Percentiles rank a stretch among this genome's conserved stretches.
Evolutionary conservation across 2,888 invertebrate genomes (phyloP).

Genomic region (Tachina lurida): DNA sequence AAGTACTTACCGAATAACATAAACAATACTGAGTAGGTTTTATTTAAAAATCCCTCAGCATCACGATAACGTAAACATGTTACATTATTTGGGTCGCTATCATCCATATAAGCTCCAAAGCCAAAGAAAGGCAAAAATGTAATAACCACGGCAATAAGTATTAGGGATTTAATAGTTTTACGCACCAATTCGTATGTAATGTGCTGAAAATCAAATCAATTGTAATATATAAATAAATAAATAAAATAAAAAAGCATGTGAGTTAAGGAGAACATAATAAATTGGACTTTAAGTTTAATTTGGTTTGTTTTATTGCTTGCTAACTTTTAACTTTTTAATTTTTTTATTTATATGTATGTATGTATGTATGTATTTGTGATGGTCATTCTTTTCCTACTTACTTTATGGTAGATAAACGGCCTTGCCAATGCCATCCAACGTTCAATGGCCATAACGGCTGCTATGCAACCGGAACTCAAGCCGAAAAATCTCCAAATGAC

Average conservation of each 20-base stretch:
- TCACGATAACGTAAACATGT: conserved; percentile 89
- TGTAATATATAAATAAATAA: not conserved
- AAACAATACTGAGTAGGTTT: conserved; percentile 90
- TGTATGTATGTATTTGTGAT: not conserved
- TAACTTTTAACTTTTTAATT: not conserved
- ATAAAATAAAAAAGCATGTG: too few species aligned
- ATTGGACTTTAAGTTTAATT: not conserved
- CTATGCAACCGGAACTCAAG: conserved; percentile 93
- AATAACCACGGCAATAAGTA: conserved; percentile 87
- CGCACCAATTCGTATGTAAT: conserved; percentile 91
- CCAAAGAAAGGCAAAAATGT: conserved; percentile 90
- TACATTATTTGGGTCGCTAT: conserved; percentile 76
- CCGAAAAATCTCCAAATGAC: conserved; percentile 92
- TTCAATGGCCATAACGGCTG: conserved; percentile 94
- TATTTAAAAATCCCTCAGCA: conserved; percentile 86
- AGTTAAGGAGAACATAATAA: not conserved
- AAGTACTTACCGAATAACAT: conserved; percentile 87
- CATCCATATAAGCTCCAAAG: conserved; percentile 89
- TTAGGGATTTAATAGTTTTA: conserved; percentile 87
- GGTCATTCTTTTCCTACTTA: conserved; percentile 77
- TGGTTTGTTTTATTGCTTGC: not conserved
- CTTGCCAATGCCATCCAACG: conserved; percentile 93
- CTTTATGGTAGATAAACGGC: conserved; percentile 95
- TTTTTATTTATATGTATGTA: not conserved
- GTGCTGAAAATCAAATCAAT: conserved; percentile 84